Percentiles rank a stretch among this genome's conserved stretches.
Conservation (phyloP, 35 echinoderm and acorn worm species). For the Lytechinus pictus region DNA sequence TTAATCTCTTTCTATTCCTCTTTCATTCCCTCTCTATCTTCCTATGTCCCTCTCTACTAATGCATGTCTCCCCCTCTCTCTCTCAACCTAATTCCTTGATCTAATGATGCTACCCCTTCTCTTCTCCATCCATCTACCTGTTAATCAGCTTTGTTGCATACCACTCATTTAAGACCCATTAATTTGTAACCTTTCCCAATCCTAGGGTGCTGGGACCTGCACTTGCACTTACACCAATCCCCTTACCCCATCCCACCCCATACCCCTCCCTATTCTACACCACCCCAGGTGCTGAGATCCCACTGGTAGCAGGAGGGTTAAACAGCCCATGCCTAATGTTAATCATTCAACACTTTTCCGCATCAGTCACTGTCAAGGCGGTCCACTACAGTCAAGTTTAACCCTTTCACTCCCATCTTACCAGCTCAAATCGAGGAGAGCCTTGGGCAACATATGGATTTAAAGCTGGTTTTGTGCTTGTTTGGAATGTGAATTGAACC, state of each 20-base stretch:
- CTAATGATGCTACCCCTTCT: not conserved
- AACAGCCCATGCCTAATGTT: not conserved
- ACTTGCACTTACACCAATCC: not conserved
- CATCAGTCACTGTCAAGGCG: not conserved
- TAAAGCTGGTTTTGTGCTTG: constrained; percentile 8
- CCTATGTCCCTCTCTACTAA: not conserved
- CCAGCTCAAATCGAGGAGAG: not conserved
- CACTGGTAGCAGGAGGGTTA: not conserved
- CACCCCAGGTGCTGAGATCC: not conserved
- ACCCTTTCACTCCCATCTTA: not conserved
- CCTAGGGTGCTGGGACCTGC: not conserved
- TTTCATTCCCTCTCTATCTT: not conserved
- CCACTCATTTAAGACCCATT: not conserved
- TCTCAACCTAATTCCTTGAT: not conserved
- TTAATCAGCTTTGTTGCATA: not conserved
- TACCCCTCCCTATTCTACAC: not conserved
- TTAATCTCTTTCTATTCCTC: not conserved
- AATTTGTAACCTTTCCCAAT: not conserved
- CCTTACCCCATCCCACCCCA: not conserved
- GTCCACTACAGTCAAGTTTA: not conserved
- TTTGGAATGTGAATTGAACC: not conserved
- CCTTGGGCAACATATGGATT: not conserved
- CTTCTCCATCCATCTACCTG: not conserved
- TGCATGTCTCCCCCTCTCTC: not conserved
- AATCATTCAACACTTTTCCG: not conserved